Base-by-base conservation (phyloP, 2,113 vertebrate species). In the Tachycineta bicolor region DNA sequence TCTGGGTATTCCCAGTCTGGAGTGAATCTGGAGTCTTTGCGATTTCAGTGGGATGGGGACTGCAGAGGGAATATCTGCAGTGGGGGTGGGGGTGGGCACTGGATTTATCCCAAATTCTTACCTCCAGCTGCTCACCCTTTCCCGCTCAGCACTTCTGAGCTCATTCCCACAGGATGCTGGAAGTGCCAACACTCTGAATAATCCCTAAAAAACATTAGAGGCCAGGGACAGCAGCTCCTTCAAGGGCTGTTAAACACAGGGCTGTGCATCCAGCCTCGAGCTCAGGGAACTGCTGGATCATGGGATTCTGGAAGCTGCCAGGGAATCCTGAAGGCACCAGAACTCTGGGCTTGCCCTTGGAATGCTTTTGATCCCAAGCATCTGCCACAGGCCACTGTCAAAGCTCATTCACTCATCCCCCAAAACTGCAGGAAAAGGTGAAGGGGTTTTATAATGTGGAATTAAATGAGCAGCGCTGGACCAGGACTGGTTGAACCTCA, bases 201-300 rank as follows among this genome's bases (percentile, higher is more conserved):
- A 52, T 75, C 58, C 41, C 74, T 9, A 31, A 93, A 76, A 93
- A 3, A 16, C 49, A 25, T 37, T 16, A 47, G 53, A 85, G 55
- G 59, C 59, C 34, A 14, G 93, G 87, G 81, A 87, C 92, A 68
- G 90, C 25, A 71, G 77, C 74, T 89, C 92, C 93, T 95, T 93
- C 92, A 89, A 89, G 87, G 95, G 78, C 56, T 75, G 87, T 93
- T 94, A 84, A 94, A 44, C 92, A 87, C 81, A 12, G 44, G 2
- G 80, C 56, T 71, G 52, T 37, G 74, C 60, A 33, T 34, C 25
- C 60, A 50, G 4, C 25, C 89, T 65, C 64, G 50, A 75, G 64
- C 77, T 59, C 33, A 5, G 52, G 1, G 25, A 80, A 76, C 67
- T 78, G 87, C 71, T 31, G 13, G 60, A 20, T 63, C 56, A 22